Percentiles rank a stretch among this genome's conserved stretches.
Evolutionary conservation across 2,888 invertebrate species (phyloP).

Genomic region (Nephrocerus scutellatus): DNA sequence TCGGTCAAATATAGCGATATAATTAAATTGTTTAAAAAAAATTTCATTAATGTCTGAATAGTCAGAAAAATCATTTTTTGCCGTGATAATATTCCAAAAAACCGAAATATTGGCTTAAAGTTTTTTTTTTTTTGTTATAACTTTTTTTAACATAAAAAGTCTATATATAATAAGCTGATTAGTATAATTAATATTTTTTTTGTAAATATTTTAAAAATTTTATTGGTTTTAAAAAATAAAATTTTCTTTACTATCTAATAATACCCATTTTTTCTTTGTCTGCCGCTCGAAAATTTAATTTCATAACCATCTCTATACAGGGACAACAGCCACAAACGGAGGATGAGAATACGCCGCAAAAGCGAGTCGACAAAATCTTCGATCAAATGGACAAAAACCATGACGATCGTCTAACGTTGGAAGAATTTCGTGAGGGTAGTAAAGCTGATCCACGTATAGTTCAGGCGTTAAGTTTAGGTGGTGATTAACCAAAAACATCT

Average conservation of each 20-base stretch:
- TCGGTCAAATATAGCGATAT: too few relatives aligned
- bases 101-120: too few relatives aligned
- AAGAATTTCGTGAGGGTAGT: constrained; percentile 95
- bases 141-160: too few relatives aligned
- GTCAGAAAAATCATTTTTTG: too few relatives aligned
- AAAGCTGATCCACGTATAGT: constrained; percentile 98
- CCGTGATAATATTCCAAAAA: too few relatives aligned
- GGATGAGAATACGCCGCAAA: constrained; percentile 88
- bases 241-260: neutral
- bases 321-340: constrained; percentile 83
- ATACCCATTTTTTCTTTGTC: neutral
- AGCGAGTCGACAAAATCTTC: constrained; percentile 96
- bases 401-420: constrained; percentile 90
- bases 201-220: constrained; percentile 1
- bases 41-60: too few relatives aligned
- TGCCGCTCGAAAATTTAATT: neutral
- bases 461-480: constrained; percentile 83
- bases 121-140: too few relatives aligned
- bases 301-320: constrained; percentile 48
- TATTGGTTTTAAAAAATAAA: neutral
- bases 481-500: constrained; percentile 53
- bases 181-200: neutral
- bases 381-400: constrained; percentile 99
- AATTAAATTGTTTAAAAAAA: too few relatives aligned
- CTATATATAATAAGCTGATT: neutral